These are phyloP conservation scores for Gobio gobio DNA, from an alignment of 2,113 vertebrate species.

Conservation along the genomic window DNA sequence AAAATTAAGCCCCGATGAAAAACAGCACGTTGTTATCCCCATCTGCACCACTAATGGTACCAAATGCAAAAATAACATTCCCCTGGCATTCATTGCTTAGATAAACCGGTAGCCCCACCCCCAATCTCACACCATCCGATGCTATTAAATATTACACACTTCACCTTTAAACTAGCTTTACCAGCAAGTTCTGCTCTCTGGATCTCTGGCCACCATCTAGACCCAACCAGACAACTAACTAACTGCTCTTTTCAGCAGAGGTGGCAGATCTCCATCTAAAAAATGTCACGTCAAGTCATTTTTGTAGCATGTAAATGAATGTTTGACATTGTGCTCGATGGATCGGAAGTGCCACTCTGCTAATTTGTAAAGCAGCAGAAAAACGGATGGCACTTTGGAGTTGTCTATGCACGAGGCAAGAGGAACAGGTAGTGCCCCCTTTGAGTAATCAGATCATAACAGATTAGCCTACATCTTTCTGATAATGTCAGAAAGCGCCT, in stretches of 20 bases:
- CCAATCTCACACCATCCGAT: neutral
- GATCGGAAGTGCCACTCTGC: constrained; percentile 79
- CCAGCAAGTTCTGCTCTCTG: neutral
- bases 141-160: neutral
- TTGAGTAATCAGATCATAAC: constrained; percentile 81
- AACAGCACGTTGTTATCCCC: neutral
- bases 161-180: too few species aligned
- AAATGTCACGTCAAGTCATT: constrained; percentile 62
- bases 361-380: constrained; percentile 86
- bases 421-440: constrained; percentile 80
- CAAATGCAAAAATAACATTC: neutral
- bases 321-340: constrained; percentile 75
- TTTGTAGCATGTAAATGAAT: constrained; percentile 52
- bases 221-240: neutral
- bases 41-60: too few species aligned
- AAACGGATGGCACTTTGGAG: constrained; percentile 84
- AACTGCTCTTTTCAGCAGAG: neutral
- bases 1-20: neutral
- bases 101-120: neutral
- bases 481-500: constrained; percentile 79
- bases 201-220: neutral
- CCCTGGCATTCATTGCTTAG: neutral
- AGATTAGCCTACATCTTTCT: constrained; percentile 78
- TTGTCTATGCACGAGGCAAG: constrained; percentile 60
- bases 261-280: neutral